phyloP scores from a whole-genome alignment of 2,797 vertebrate species.

The Hemibagrus guttatus region DNA sequence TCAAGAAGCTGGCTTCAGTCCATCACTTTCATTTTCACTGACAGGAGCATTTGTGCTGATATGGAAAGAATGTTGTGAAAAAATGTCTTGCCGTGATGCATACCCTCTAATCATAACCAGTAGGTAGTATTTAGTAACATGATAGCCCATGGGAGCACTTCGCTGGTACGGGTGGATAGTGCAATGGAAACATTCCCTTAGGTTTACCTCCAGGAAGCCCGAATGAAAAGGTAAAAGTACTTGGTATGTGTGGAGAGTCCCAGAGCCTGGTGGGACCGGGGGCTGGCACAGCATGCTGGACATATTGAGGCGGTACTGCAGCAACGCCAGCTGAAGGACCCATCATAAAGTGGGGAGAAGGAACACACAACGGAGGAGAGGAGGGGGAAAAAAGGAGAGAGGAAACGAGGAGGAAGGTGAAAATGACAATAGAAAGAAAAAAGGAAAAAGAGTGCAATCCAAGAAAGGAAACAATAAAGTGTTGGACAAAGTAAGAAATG shows the following conservation, averaged over 20 bases:
- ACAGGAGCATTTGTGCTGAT: not conserved
- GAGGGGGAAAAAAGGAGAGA: conserved; percentile 59
- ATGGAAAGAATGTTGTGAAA: not conserved
- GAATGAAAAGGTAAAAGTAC: conserved; percentile 90
- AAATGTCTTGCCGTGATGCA: not conserved
- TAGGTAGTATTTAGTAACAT: no score
- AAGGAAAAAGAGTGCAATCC: conserved; percentile 45
- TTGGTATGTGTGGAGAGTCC: conserved; percentile 97
- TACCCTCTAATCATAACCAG: not conserved
- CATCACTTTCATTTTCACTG: not conserved
- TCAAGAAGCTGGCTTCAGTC: not conserved
- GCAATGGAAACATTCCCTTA: conserved; percentile 31
- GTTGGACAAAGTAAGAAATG: conserved; percentile 45
- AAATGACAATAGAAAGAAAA: conserved; percentile 58
- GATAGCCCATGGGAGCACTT: not conserved
- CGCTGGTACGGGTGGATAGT: not conserved
- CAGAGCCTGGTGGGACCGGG: conserved; percentile 88
- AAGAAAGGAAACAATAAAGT: conserved; percentile 39
- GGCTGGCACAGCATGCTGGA: conserved; percentile 91
- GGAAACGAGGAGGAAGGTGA: conserved; percentile 56
- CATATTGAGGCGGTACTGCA: conserved; percentile 98
- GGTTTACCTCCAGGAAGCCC: conserved; percentile 72
- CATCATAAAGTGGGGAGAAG: conserved; percentile 69
- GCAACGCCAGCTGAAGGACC: conserved; percentile 96
- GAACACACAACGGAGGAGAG: conserved; percentile 54